Evolutionary conservation across 2,888 invertebrate species (phyloP).

Genomic region (Spilarctia lutea): DNA sequence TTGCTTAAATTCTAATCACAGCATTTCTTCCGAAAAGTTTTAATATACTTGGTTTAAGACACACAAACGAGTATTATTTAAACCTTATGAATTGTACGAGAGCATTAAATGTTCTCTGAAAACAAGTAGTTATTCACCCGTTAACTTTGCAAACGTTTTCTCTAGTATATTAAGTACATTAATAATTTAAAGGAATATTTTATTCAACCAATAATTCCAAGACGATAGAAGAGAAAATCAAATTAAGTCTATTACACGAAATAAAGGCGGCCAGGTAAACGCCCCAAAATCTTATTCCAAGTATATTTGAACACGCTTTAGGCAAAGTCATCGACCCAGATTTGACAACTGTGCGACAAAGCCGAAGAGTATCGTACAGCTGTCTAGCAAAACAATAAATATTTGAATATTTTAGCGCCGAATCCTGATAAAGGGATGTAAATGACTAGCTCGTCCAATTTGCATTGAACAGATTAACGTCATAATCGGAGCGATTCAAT

Average conservation of each 20-base stretch:
- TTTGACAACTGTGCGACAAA: constrained; percentile 48
- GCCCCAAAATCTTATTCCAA: constrained; percentile 29
- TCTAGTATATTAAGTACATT: not conserved
- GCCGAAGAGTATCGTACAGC: constrained; percentile 39
- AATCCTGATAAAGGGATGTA: constrained; percentile 84
- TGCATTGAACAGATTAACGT: constrained; percentile 86
- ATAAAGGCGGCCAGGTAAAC: constrained; percentile 21
- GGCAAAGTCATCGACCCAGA: constrained; percentile 44
- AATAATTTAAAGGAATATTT: constrained; percentile 10
- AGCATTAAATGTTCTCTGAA: not conserved
- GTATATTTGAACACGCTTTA: constrained; percentile 29
- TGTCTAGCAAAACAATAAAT: constrained; percentile 76
- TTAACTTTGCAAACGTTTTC: not conserved
- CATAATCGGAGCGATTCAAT: constrained; percentile 86
- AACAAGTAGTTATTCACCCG: not conserved
- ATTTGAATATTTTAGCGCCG: constrained; percentile 81
- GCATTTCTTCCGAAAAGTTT: too few species aligned
- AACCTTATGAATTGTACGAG: not conserved
- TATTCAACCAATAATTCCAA: constrained; percentile 10
- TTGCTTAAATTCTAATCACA: too few species aligned
- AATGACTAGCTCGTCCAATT: constrained; percentile 85
- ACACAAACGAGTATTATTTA: not conserved
- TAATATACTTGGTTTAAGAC: not conserved
- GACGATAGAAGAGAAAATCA: constrained; percentile 17
- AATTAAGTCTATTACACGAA: constrained; percentile 14